These are phyloP conservation scores for Ranitomeya imitator DNA, from an alignment of 2,113 vertebrate species.

Conservation along the genomic window DNA sequence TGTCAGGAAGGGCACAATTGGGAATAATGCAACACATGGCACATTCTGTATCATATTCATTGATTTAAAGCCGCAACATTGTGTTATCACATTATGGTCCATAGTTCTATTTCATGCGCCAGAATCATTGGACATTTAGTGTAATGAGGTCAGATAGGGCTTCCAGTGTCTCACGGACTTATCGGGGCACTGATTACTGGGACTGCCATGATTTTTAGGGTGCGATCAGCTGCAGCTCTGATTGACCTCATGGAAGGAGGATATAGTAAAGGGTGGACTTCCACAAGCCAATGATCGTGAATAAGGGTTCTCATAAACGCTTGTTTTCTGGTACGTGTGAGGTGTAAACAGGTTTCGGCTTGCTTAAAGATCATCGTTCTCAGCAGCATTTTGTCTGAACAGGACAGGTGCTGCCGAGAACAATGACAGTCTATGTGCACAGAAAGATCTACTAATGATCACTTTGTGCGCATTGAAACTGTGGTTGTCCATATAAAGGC, in stretches of 20 bases:
- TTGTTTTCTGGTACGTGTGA: too few relatives aligned
- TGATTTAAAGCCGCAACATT: background rate
- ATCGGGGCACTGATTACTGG: background rate
- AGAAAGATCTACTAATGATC: too few relatives aligned
- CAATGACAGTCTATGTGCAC: too few relatives aligned
- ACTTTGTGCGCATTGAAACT: too few relatives aligned
- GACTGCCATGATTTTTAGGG: background rate
- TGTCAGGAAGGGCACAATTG: background rate
- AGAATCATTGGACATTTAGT: slow-evolving; percentile 1
- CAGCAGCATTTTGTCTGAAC: too few relatives aligned
- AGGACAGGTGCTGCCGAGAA: too few relatives aligned
- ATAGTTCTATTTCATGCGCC: background rate
- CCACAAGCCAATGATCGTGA: too few relatives aligned
- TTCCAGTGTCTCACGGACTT: background rate
- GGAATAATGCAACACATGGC: background rate
- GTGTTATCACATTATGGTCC: background rate
- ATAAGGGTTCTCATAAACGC: too few relatives aligned
- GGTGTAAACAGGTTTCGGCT: too few relatives aligned
- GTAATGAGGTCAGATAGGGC: background rate
- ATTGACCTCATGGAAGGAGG: background rate
- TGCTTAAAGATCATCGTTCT: too few relatives aligned
- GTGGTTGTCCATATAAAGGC: too few relatives aligned
- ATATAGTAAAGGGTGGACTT: background rate
- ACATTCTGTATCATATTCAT: background rate
- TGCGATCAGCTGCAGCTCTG: background rate